Conservation (phyloP, 2,113 vertebrate genomes). For the Mesitornis unicolor region DNA sequence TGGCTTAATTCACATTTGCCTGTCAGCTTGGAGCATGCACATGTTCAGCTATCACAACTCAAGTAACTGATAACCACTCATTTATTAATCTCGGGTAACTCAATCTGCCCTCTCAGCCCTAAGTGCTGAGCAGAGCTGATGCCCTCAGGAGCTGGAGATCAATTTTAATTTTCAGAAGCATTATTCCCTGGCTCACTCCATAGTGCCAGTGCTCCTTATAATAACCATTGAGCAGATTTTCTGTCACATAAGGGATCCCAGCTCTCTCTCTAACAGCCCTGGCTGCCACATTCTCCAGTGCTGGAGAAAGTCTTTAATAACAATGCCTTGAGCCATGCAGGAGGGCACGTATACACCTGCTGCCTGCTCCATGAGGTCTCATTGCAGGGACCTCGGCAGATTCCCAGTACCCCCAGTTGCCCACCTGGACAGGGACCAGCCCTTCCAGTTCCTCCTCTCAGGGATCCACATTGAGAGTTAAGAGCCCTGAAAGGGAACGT, state of each 20-base stretch:
- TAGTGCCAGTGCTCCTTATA: not conserved
- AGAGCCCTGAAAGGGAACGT: not conserved
- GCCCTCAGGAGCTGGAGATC: conserved; percentile 22
- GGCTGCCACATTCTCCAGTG: not conserved
- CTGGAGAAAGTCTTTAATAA: not conserved
- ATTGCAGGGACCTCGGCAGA: not conserved
- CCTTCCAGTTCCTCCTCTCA: not conserved
- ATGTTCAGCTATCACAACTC: not conserved
- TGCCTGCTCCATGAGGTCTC: not conserved
- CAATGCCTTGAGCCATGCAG: not conserved
- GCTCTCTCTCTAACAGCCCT: not conserved
- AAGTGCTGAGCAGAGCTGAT: not conserved
- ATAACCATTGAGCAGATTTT: not conserved
- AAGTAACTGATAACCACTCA: not conserved
- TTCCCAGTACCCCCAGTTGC: not conserved
- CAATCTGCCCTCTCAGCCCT: not conserved
- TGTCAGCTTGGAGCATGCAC: not conserved
- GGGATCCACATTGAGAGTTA: not conserved
- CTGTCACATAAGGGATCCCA: not conserved
- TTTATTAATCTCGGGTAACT: conserved; percentile 26
- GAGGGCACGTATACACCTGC: rapidly evolving
- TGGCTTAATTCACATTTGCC: not conserved
- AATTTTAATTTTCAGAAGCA: not conserved
- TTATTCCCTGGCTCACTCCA: not conserved
- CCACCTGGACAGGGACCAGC: not conserved